Conservation (phyloP, 2,797 vertebrate species). For the Danio choprae region DNA sequence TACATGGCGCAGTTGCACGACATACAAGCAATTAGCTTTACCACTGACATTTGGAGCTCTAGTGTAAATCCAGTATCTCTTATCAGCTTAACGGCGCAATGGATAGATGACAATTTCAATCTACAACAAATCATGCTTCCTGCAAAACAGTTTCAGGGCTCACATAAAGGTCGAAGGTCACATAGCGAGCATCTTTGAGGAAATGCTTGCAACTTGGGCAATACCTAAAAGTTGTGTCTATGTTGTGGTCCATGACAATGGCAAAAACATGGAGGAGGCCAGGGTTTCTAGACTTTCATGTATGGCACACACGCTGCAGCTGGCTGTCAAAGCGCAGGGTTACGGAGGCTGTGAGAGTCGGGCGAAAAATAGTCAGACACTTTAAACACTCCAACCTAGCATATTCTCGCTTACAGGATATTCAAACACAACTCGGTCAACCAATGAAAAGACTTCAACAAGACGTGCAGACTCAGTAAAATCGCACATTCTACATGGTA, state of each 20-base stretch:
- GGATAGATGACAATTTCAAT: not conserved
- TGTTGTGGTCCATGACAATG: constrained; percentile 42
- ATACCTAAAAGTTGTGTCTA: constrained; percentile 26
- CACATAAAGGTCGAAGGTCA: not conserved
- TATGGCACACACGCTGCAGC: no score
- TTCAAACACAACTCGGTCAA: no score
- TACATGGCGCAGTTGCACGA: not conserved
- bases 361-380: no score
- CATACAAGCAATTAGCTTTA: not conserved
- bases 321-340: no score
- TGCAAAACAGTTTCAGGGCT: not conserved
- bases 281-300: not conserved
- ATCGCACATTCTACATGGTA: constrained; percentile 48
- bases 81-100: not conserved
- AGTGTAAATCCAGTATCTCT: not conserved
- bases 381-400: no score
- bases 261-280: constrained; percentile 27
- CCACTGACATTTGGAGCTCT: constrained; percentile 4
- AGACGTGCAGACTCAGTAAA: constrained; percentile 49
- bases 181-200: not conserved
- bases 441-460: constrained; percentile 32
- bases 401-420: no score
- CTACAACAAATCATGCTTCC: not conserved
- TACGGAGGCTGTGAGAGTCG: no score
- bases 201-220: no score